Evolutionary conservation across 2,888 invertebrate species (phyloP).

Genomic region (Pristionchus exspectatus): DNA sequence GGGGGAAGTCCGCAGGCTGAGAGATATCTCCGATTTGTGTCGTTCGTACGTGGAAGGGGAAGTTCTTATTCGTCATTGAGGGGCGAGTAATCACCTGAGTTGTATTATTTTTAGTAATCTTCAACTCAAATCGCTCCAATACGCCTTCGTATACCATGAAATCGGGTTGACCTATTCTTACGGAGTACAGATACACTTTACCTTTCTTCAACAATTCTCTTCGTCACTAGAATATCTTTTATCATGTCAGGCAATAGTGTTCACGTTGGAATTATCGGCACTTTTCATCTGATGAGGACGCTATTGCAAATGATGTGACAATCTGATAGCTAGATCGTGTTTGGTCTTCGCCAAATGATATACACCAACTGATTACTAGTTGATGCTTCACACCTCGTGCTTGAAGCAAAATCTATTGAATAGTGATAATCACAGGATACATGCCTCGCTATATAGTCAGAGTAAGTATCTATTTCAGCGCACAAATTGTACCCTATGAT

Average conservation of each 20-base stretch:
- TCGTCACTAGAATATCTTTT: no score
- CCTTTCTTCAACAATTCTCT: no score
- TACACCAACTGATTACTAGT: background rate
- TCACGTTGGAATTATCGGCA: no score
- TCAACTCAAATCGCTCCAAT: no score
- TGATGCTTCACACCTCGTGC: no score
- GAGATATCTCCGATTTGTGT: constrained; percentile 83
- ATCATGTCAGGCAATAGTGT: no score
- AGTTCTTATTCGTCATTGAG: constrained; percentile 90
- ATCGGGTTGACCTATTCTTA: no score
- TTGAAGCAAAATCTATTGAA: no score
- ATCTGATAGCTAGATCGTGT: background rate
- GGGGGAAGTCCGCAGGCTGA: constrained; percentile 49
- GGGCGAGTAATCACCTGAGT: constrained; percentile 89
- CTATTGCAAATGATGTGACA: background rate
- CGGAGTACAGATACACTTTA: no score
- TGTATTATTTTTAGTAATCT: background rate
- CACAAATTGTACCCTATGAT: background rate
- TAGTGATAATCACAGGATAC: no score
- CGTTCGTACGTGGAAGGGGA: constrained; percentile 92
- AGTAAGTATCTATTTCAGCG: background rate
- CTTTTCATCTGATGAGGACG: no score
- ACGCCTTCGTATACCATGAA: no score
- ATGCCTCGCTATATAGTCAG: background rate
- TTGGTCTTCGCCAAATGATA: background rate